phyloP scores from a whole-genome alignment of 1,140 invertebrate species.

The Hydropsyche tenuis region DNA sequence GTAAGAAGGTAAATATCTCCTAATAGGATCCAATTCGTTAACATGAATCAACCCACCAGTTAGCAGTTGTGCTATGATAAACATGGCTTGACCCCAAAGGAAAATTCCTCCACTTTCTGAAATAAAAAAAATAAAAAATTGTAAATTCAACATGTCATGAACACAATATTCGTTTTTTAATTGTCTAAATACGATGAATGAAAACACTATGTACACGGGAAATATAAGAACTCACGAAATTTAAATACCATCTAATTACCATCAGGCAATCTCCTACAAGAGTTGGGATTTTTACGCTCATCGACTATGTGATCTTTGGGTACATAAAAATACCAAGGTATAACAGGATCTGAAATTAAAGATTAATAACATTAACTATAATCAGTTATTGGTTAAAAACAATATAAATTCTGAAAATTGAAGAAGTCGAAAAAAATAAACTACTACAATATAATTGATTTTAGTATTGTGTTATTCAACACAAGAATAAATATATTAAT shows the following conservation, averaged over 20 bases:
- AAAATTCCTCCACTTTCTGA: constrained; percentile 69
- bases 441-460: too few relatives aligned
- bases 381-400: too few relatives aligned
- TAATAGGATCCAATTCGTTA: constrained; percentile 94
- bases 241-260: constrained; percentile 53
- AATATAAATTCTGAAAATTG: too few relatives aligned
- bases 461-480: too few relatives aligned
- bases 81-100: constrained; percentile 93
- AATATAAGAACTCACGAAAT: too few relatives aligned
- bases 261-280: constrained; percentile 69
- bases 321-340: constrained; percentile 89
- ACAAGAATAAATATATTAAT: not conserved
- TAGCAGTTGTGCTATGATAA: constrained; percentile 90
- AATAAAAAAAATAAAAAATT: constrained; percentile 42
- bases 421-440: too few relatives aligned
- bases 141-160: too few relatives aligned
- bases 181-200: too few relatives aligned
- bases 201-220: too few relatives aligned
- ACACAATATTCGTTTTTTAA: too few relatives aligned
- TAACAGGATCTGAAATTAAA: constrained; percentile 72
- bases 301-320: constrained; percentile 79
- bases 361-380: not conserved
- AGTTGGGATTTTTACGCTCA: constrained; percentile 77
- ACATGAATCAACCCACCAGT: constrained; percentile 89
- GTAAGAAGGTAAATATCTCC: constrained; percentile 94